These are phyloP conservation scores for Trematocara macrostoma DNA, from an alignment of 2,113 vertebrate genomes.

Conservation along the genomic window DNA sequence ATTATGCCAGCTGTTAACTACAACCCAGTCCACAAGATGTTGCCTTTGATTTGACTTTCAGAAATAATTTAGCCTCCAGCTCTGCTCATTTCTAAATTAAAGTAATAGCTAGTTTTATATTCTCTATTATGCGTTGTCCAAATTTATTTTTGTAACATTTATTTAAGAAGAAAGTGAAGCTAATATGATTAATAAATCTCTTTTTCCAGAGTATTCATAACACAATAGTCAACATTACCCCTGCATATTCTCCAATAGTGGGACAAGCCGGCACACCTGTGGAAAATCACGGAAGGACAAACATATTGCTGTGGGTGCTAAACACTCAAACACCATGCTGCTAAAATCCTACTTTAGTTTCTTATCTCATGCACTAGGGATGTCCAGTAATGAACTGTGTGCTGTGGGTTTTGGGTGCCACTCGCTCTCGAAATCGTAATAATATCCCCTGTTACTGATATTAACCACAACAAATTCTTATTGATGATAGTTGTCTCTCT, in stretches of 20 bases:
- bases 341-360: neutral
- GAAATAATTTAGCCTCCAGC: neutral
- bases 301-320: neutral
- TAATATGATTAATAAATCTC: neutral
- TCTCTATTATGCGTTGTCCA: neutral
- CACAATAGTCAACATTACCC: neutral
- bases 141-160: neutral
- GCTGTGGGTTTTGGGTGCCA: neutral
- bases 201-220: neutral
- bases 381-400: neutral
- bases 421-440: neutral
- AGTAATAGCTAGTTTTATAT: neutral
- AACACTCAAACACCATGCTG: neutral
- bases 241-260: neutral
- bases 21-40: neutral
- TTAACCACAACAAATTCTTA: neutral
- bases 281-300: neutral
- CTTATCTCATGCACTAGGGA: neutral
- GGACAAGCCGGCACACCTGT: neutral
- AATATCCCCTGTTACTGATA: neutral
- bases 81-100: neutral
- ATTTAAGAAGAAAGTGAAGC: neutral
- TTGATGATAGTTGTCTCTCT: neutral
- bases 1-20: neutral
- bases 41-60: neutral